Conservation (phyloP, 2,888 invertebrate species). For the Iphiclides podalirius region DNA sequence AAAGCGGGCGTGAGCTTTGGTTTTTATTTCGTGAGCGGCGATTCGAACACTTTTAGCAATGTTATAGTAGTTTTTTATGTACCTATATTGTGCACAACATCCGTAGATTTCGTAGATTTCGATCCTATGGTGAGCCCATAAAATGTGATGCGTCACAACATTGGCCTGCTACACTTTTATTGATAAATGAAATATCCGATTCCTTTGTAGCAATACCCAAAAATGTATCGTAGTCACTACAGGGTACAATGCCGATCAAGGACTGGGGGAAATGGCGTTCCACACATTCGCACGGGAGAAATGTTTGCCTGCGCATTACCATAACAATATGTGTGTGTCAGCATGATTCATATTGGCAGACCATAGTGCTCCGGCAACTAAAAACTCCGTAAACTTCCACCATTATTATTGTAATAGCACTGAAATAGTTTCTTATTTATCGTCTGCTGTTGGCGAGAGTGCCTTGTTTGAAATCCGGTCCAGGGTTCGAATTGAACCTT, state of each 20-base stretch:
- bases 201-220: not conserved
- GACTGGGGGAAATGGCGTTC: not conserved
- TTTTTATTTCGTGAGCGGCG: too few species aligned
- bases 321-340: conserved; percentile 9
- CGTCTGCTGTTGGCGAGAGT: not conserved
- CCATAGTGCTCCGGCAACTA: not conserved
- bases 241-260: not conserved
- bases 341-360: conserved; percentile 9
- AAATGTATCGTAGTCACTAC: not conserved
- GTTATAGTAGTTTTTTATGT: too few species aligned
- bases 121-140: too few species aligned
- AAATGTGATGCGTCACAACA: too few species aligned
- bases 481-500: too few species aligned
- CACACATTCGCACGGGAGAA: not conserved
- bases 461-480: too few species aligned
- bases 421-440: conserved; percentile 8
- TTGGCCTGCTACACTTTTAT: too few species aligned
- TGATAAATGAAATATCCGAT: too few species aligned
- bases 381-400: conserved; percentile 14
- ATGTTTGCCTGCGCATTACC: not conserved
- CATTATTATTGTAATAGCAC: conserved; percentile 12
- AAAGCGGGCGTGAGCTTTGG: too few species aligned
- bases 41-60: too few species aligned
- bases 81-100: too few species aligned
- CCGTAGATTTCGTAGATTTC: too few species aligned